These are phyloP conservation scores for Lathronympha strigana DNA, from an alignment of 2,888 invertebrate genomes.

Conservation along the genomic window DNA sequence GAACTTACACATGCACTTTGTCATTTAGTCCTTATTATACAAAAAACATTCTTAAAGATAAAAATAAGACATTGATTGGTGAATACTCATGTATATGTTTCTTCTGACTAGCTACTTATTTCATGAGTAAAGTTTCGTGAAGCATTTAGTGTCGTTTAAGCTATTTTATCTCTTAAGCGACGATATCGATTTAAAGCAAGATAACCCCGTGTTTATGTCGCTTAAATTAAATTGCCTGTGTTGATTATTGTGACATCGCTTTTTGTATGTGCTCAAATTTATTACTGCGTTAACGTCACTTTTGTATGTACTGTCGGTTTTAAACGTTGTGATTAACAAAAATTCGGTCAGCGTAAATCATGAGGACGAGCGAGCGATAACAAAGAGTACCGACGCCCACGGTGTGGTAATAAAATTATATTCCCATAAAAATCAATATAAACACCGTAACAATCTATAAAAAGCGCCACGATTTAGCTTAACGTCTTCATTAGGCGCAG, in stretches of 20 bases:
- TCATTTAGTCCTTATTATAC: conserved; percentile 80
- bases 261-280: conserved; percentile 72
- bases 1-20: conserved; percentile 75
- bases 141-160: conserved; percentile 6
- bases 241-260: conserved; percentile 77
- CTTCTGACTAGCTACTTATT: too few species aligned
- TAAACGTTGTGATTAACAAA: conserved; percentile 50
- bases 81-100: too few species aligned
- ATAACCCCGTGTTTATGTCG: conserved; percentile 79
- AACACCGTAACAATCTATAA: conserved; percentile 71
- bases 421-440: conserved; percentile 79
- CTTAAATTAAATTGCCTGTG: conserved; percentile 79
- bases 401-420: conserved; percentile 68
- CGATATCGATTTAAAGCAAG: conserved; percentile 75
- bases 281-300: conserved; percentile 56
- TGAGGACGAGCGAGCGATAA: conserved; percentile 48
- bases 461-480: conserved; percentile 70
- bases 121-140: neutral
- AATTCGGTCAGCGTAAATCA: conserved; percentile 49
- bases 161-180: neutral
- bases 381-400: conserved; percentile 56
- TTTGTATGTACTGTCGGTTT: conserved; percentile 46
- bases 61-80: too few species aligned
- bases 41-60: too few species aligned
- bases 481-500: conserved; percentile 79